A percentile compares a stretch with the other conserved stretches of the same genome.
Conservation (phyloP, 2,113 vertebrate genomes). For the Limnothrissa miodon region DNA sequence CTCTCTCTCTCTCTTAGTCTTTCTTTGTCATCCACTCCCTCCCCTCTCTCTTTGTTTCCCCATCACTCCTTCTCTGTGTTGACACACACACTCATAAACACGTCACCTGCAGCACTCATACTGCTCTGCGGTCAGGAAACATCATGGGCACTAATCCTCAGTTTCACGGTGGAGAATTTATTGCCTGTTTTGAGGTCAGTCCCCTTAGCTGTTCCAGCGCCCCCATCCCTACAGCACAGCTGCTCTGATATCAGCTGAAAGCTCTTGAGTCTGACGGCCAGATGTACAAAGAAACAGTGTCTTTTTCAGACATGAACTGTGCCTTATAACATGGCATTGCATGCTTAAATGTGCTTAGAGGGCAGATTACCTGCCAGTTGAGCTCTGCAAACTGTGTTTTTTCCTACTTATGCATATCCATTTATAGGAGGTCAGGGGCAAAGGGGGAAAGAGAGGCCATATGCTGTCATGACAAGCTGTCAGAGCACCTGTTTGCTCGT, state of each 20-base stretch:
- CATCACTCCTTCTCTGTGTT: not conserved
- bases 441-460: no score
- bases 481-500: no score
- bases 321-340: no score
- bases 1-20: not conserved
- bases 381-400: no score
- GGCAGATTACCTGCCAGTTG: no score
- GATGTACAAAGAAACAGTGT: no score
- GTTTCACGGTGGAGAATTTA: constrained; percentile 6
- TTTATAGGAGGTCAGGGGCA: no score
- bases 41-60: not conserved
- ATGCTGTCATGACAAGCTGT: no score
- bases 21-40: not conserved
- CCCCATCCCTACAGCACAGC: not conserved
- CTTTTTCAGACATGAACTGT: no score
- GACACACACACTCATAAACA: not conserved
- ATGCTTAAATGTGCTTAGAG: no score
- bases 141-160: constrained; percentile 3
- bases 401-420: no score
- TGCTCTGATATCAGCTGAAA: constrained; percentile 22
- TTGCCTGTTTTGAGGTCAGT: constrained; percentile 8
- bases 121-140: not conserved
- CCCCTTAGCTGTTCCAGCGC: not conserved
- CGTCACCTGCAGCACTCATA: not conserved
- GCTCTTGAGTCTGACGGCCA: not conserved